Evolutionary conservation across 2,888 invertebrate genomes (phyloP), one percentile per base, ranked within the genome.

Genomic region (Lasius fuliginosus): DNA sequence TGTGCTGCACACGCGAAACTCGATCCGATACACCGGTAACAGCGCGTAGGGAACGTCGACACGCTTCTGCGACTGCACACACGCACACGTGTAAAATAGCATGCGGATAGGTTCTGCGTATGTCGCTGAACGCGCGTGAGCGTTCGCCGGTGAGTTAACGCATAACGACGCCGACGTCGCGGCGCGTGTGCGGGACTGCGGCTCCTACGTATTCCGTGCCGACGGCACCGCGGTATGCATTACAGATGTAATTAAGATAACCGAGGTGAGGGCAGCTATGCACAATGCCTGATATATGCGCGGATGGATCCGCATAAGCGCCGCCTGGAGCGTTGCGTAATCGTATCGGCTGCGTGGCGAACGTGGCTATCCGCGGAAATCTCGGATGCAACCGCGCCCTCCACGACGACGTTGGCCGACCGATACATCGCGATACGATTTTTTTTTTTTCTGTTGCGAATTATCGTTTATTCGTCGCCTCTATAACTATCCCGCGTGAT

Each of bases 191-290:
- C 91, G 84, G 62, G 36, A 53, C 60, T 62, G 69, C 60, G 64
- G 69, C 76, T 75, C 67, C 75, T 82, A 86, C 81, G 69, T 77
- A 74, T 86, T 85, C 81, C 87, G 88, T 56, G 77, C 67, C 53
- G 89, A 77, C 84, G 87, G 92, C 87, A 89, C 87, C 92, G 93
- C 91, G 93, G 94, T 92, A 92, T 94, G 93, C 93, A 94, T 94
- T 94, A 94, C 94, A 94, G 94, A 94, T 94, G 94, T 94, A 94
- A 94, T 94, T 94, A 94, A 94, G 94, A 94, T 94, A 94, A 93
- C 94, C 92, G 94, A 93, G 94, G 94, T 94, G 93, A 93, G 93
- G 93, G 94, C 93, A 93, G 92, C 93, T 93, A 93, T 94, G 92
- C 93, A 94, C 93, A 94, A 93, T 94, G 92, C 87, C 88, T 94